Percentiles rank a stretch among this genome's conserved stretches.
Evolutionary conservation across 2,888 invertebrate genomes (phyloP).

Genomic region (Lingula anatina): DNA sequence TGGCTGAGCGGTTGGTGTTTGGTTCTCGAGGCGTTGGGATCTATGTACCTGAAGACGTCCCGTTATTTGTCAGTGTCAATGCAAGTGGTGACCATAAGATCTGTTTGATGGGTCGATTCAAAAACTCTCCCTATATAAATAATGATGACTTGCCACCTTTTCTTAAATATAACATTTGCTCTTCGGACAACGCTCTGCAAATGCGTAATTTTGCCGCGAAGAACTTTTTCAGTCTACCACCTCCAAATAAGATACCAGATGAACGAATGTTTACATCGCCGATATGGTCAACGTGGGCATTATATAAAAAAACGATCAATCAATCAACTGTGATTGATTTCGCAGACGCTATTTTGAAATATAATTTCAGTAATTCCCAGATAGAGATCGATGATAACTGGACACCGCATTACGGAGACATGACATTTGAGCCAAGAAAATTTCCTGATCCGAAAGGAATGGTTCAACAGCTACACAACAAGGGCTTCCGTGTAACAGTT

Average conservation of each 20-base stretch:
- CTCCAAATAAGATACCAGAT: slow-evolving; percentile 60
- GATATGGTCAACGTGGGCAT: slow-evolving; percentile 86
- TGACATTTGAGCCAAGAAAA: slow-evolving; percentile 65
- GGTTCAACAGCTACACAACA: slow-evolving; percentile 53
- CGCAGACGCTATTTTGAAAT: slow-evolving; percentile 20
- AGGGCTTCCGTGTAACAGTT: slow-evolving; percentile 70
- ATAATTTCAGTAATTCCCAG: slow-evolving; percentile 29
- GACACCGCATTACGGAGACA: slow-evolving; percentile 82
- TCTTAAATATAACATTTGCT: slow-evolving; percentile 27
- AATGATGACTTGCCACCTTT: slow-evolving; percentile 9
- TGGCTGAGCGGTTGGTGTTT: slow-evolving; percentile 57
- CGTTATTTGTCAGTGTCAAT: slow-evolving; percentile 74
- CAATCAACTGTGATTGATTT: slow-evolving; percentile 51
- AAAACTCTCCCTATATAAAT: slow-evolving; percentile 24
- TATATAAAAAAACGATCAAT: slow-evolving; percentile 66
- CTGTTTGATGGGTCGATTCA: slow-evolving; percentile 6
- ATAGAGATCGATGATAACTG: slow-evolving; percentile 75
- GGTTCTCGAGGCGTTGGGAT: slow-evolving; percentile 68
- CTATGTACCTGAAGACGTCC: slow-evolving; percentile 62
- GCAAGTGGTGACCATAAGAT: slow-evolving; percentile 53
- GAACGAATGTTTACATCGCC: slow-evolving; percentile 70
- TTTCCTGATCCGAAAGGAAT: slow-evolving; percentile 64
- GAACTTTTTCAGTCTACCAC: slow-evolving; percentile 62
- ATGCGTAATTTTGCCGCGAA: slow-evolving; percentile 54
- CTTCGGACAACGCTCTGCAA: slow-evolving; percentile 16